Conservation (phyloP, 2,888 invertebrate species). For the Lasioglossum malachurum region DNA sequence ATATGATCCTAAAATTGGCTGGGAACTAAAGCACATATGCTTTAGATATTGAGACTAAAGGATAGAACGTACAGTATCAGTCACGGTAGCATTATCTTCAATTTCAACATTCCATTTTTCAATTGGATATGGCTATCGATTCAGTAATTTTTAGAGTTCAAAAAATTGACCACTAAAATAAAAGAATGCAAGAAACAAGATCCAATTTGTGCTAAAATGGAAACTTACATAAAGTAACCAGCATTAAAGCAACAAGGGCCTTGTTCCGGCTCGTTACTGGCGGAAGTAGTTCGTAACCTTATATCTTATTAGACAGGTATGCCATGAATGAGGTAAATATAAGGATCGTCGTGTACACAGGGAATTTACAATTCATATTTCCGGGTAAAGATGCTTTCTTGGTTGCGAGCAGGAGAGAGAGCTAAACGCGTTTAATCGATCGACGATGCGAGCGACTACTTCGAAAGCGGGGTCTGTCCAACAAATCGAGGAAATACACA, state of each 20-base stretch:
- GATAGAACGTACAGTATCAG: background rate
- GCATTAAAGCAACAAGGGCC: background rate
- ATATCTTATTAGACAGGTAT: background rate
- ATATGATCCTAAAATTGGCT: background rate
- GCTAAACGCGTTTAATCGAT: slow-evolving; percentile 29
- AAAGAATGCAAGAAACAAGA: background rate
- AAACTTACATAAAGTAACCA: background rate
- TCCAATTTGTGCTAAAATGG: background rate
- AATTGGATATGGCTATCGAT: background rate
- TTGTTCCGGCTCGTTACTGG: background rate
- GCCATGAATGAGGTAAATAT: background rate
- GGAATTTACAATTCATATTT: background rate
- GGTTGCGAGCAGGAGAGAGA: background rate
- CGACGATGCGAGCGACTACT: background rate
- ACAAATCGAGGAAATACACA: slow-evolving; percentile 42
- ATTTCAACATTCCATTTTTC: background rate
- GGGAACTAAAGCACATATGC: slow-evolving; percentile 6
- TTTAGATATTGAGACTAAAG: background rate
- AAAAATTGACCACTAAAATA: background rate
- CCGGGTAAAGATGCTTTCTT: background rate
- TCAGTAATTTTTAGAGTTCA: background rate
- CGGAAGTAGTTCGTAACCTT: background rate
- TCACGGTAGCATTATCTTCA: background rate
- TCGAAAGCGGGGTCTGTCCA: slow-evolving; percentile 16
- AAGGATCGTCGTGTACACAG: background rate